Evolutionary conservation across 2,888 invertebrate genomes (phyloP).

Genomic region (Eupsilia transversa): DNA sequence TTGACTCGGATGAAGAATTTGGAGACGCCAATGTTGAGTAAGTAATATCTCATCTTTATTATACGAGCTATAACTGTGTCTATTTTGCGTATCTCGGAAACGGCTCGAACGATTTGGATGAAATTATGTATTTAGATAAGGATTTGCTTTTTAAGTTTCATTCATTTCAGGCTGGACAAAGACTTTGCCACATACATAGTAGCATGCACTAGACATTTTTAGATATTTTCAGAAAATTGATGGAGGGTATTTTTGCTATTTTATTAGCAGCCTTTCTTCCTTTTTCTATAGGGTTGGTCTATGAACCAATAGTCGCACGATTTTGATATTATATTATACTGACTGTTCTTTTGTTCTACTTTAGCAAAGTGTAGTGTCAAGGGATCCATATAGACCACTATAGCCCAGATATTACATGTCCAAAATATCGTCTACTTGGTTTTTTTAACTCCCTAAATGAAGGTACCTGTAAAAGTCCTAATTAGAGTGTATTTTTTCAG

Average conservation of each 20-base stretch:
- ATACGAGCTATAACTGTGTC: background rate
- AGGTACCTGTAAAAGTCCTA: background rate
- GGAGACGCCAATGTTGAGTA: constrained; percentile 1
- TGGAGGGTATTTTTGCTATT: too few relatives aligned
- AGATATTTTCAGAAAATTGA: too few relatives aligned
- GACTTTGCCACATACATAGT: too few relatives aligned
- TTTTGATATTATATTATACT: too few relatives aligned
- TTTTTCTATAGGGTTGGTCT: too few relatives aligned
- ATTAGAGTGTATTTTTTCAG: background rate
- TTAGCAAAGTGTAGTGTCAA: too few relatives aligned
- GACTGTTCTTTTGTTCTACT: too few relatives aligned
- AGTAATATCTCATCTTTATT: background rate
- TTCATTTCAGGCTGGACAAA: too few relatives aligned
- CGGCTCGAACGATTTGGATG: background rate
- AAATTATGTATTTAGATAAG: background rate
- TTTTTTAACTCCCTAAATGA: background rate
- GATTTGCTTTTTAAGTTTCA: too few relatives aligned
- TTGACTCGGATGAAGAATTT: background rate
- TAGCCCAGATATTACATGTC: background rate
- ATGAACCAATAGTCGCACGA: too few relatives aligned
- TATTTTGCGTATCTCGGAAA: background rate
- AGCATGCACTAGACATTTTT: too few relatives aligned
- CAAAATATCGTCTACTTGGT: background rate
- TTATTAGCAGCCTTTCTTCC: too few relatives aligned
- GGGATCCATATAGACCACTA: background rate